A percentile compares a stretch with the other conserved stretches of the same genome.
Conservation (phyloP, 2,888 invertebrate species). For the Drosophila niveifrons region DNA sequence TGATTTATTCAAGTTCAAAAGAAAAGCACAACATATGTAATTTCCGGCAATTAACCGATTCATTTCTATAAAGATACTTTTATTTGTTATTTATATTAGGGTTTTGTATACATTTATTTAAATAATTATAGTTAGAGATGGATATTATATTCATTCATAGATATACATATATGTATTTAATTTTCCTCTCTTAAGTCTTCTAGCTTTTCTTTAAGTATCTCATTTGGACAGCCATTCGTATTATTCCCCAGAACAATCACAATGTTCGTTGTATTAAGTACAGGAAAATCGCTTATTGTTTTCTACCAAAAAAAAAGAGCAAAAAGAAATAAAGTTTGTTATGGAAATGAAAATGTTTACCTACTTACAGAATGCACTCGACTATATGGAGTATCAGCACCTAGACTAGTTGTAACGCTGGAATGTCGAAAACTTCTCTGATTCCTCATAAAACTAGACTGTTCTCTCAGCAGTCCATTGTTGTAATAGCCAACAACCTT, state of each 20-base stretch:
- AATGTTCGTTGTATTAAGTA: constrained; percentile 79
- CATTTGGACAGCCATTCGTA: constrained; percentile 76
- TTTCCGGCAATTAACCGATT: constrained; percentile 13
- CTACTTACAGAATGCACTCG: constrained; percentile 69
- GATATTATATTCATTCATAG: constrained; percentile 1
- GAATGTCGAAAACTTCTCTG: constrained; percentile 88
- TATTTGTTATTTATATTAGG: constrained; percentile 10
- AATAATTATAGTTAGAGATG: constrained; percentile 18
- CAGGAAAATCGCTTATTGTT: constrained; percentile 61
- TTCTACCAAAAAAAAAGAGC: constrained; percentile 52
- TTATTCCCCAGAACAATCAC: constrained; percentile 83
- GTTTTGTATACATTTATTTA: constrained; percentile 10
- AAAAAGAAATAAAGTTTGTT: neutral
- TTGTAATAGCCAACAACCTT: constrained; percentile 84
- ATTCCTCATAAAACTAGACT: constrained; percentile 87
- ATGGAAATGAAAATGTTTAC: neutral
- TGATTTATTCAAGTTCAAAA: constrained; percentile 17
- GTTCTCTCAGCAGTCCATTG: constrained; percentile 87
- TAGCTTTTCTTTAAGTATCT: constrained; percentile 72
- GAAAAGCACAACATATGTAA: constrained; percentile 7
- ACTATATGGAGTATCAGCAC: constrained; percentile 68
- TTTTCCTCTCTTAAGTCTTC: constrained; percentile 81
- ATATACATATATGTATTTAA: constrained; percentile 69
- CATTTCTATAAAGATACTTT: constrained; percentile 9
- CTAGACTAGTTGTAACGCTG: constrained; percentile 81